These are phyloP conservation scores for Phorcus lineatus DNA, from an alignment of 2,888 invertebrate species.

Conservation along the genomic window DNA sequence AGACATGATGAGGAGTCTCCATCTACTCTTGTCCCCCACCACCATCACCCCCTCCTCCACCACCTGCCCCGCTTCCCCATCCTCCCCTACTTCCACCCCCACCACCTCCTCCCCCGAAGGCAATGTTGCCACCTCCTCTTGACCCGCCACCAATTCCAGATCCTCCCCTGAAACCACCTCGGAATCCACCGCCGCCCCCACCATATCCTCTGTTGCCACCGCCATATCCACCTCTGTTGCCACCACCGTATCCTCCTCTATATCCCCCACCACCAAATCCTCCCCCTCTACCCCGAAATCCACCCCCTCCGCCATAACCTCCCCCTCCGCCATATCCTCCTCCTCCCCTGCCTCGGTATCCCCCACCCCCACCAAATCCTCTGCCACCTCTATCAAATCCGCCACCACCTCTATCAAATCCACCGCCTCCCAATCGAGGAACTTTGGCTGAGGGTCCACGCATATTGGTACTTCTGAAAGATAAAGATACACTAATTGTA, in stretches of 20 bases:
- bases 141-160: slow-evolving; percentile 66
- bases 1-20: no score
- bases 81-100: slow-evolving; percentile 19
- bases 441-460: slow-evolving; percentile 47
- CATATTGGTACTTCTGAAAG: not conserved
- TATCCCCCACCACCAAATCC: slow-evolving; percentile 30
- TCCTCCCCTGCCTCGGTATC: slow-evolving; percentile 46
- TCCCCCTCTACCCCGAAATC: slow-evolving; percentile 40
- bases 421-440: slow-evolving; percentile 44
- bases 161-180: slow-evolving; percentile 28
- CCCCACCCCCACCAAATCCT: slow-evolving; percentile 65
- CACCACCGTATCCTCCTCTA: slow-evolving; percentile 36
- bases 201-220: slow-evolving; percentile 35
- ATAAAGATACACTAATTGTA: not conserved
- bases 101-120: slow-evolving; percentile 30
- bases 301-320: slow-evolving; percentile 39
- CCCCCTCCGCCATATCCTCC: slow-evolving; percentile 37
- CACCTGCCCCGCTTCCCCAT: not conserved
- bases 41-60: slow-evolving; percentile 28
- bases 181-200: slow-evolving; percentile 27
- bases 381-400: slow-evolving; percentile 37
- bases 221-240: slow-evolving; percentile 35
- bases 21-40: not conserved
- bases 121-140: slow-evolving; percentile 18
- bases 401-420: no score